phyloP scores from a whole-genome alignment of 2,113 vertebrate genomes.

The western clawed frog (Xenopus tropicalis) region UCB_Xtro_10.0 CM004451.2:10005001-10005500 shows the following conservation, averaged over 20 bases:
- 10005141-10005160: too few relatives aligned
- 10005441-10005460: too few relatives aligned
- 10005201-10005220: not conserved
- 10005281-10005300: not conserved
- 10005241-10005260: too few relatives aligned
- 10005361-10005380: not conserved
- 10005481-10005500: too few relatives aligned
- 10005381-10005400: not conserved
- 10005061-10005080: too few relatives aligned
- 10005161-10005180: not conserved
- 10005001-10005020: too few relatives aligned
- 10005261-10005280: not conserved
- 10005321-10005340: not conserved
- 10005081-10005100: too few relatives aligned
- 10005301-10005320: not conserved
- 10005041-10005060: too few relatives aligned
- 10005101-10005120: too few relatives aligned
- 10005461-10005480: too few relatives aligned
- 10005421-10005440: not conserved
- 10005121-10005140: too few relatives aligned
- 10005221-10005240: not conserved
- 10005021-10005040: too few relatives aligned
- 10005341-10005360: not conserved
- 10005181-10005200: not conserved
- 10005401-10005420: not conserved